Evolutionary conservation across 2,113 vertebrate genomes (phyloP).

Genomic region (Regulus satrapa): DNA sequence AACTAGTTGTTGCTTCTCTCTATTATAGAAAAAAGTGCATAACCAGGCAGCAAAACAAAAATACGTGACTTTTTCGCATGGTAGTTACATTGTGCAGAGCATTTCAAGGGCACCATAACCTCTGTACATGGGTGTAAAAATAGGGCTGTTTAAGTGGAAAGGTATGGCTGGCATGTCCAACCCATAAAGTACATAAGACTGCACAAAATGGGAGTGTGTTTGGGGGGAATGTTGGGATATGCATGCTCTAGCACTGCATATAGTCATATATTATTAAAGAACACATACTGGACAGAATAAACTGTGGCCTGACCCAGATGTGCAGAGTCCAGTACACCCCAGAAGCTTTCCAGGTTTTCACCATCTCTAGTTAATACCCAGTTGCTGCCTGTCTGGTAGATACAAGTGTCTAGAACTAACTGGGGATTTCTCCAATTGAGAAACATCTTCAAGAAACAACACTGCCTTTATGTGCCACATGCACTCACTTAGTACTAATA

Average conservation of each 20-base stretch:
- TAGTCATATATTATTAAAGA: neutral
- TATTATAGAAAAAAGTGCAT: neutral
- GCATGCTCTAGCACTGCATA: neutral
- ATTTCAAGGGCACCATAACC: neutral
- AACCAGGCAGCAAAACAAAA: neutral
- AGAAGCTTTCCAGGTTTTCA: neutral
- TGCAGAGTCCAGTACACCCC: neutral
- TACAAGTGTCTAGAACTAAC: neutral
- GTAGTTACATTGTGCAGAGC: neutral
- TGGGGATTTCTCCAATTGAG: neutral
- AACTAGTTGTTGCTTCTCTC: neutral
- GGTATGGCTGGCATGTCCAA: neutral
- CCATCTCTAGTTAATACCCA: neutral
- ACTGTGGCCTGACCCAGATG: neutral
- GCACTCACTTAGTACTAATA: neutral
- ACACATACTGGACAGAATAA: neutral
- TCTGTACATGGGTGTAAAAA: neutral
- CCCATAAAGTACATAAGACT: fast-evolving
- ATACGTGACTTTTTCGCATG: neutral
- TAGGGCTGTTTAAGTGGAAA: neutral
- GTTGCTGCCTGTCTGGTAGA: neutral
- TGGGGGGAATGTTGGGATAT: neutral
- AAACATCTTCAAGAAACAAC: neutral
- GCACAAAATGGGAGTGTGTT: neutral
- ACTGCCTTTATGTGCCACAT: neutral